A percentile compares a stretch with the other conserved stretches of the same genome.
Conservation (phyloP, 2,113 vertebrate genomes). For the Protobothrops flavoviridis region DNA sequence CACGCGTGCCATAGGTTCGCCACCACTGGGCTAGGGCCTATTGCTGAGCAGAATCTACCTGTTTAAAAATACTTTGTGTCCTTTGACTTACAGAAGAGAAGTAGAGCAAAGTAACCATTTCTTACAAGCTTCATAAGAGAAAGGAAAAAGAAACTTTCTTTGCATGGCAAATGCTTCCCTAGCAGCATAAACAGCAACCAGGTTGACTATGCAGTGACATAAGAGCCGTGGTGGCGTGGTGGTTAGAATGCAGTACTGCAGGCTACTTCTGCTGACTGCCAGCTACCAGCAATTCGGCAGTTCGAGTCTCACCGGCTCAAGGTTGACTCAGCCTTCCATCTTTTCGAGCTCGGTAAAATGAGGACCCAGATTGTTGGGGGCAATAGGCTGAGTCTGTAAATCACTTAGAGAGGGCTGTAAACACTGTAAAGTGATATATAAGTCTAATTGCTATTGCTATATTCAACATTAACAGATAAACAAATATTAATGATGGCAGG, state of each 20-base stretch:
- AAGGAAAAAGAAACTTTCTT: background rate
- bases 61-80: constrained; percentile 16
- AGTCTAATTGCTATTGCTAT: background rate
- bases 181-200: background rate
- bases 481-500: background rate
- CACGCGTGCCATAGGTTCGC: too few species aligned
- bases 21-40: background rate
- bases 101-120: constrained; percentile 1
- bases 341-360: background rate
- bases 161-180: background rate
- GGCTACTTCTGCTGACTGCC: background rate
- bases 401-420: background rate
- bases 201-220: background rate
- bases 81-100: constrained; percentile 13
- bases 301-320: background rate
- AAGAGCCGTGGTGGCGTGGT: background rate
- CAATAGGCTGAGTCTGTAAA: background rate
- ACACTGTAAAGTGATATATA: background rate
- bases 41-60: constrained; percentile 18
- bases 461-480: background rate
- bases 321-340: background rate
- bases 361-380: background rate
- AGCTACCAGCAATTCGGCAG: background rate
- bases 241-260: background rate
- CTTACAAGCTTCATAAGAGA: constrained; percentile 7